Base-by-base conservation (phyloP, 2,113 vertebrate species). In the Myotis lucifugus region DNA sequence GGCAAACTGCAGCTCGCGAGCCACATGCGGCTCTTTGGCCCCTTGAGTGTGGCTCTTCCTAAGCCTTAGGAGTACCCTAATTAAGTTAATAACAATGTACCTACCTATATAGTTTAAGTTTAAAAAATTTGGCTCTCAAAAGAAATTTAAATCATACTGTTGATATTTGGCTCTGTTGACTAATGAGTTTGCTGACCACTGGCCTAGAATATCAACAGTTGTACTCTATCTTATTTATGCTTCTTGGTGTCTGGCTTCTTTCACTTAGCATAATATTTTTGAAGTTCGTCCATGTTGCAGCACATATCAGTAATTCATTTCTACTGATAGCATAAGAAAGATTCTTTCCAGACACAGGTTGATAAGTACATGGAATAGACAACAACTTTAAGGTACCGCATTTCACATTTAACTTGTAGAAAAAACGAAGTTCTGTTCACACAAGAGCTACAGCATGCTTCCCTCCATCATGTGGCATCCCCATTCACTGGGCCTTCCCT, bases 351-450 rank as follows among this genome's bases (percentile, higher is more conserved):
- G 34, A 77, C 10, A 42, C 6, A 14, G 15, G 56, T 82, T 87
- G 50, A 77, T 91, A 72, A 77, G 46, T 37, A 48, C 85, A 48
- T 56, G 86, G 54, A 95, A 82, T 67, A 86, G 66, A n/a, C 32
- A 92, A 84, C 12, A 86, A 74, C 61, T 59, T 21, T 40, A 66
- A n/a, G 21, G 37, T 34, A 2, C 66, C n/a, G 46, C 76, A 72
- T 69, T 61, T 85, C 37, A 77, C 52, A 37, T 25, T 61, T 23
- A 86, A 48, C 14, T 83, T 94, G 32, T 88, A 61, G n/a, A 82
- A 88, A 88, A 85, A 73, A 12, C 29, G 13, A 37, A 69, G 5
- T 77, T 59, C 66, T 23, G 9, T 77, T 72, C 40, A 12, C 0
- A 4, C 50, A 77, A 84, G 46, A 96, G 34, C 11, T 85, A 5